Base-by-base conservation (phyloP, 64 coral and sea anemone genomes). In the Stichodactyla mertensii region DNA sequence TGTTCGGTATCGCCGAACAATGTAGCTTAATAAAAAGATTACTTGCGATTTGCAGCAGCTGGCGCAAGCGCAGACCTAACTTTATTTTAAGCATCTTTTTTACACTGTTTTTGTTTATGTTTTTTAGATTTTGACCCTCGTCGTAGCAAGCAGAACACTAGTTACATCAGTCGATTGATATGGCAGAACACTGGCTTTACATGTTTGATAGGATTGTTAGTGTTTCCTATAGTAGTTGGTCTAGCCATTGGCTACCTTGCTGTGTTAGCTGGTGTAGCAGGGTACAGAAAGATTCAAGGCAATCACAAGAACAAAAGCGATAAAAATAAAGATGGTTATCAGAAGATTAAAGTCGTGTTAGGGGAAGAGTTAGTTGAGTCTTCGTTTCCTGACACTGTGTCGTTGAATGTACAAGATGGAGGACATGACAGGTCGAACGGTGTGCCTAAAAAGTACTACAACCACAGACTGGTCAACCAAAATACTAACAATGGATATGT, bases 171-270 rank as follows among this genome's bases (percentile, higher is more conserved):
- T 52, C 90, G 91, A 16, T 82, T 98, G 62, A 59, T 92, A 66
- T 98, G 90, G 88, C 94, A 95, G 55, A 94, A 98, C 83, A 94
- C 93, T 6, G 96, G 96, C 4, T 19, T 98, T 0, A 77, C 93
- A 15, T 98, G 96, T 77, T 66, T 98, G 2, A 62, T 92, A 24
- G 93, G 89, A 0, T 64, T 98, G 27, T 58, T 98, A 15, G 87
- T 94, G 6, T 92, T 98, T 26, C 96, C 96, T 59, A 82, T 98
- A 6, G 66, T 98, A 1, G 16, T 98, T 27, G 96, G 96, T 8
- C 0, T 98, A 4, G 93, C 96, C 0, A 57, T 98, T 0, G 96
- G 96, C 4, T 98, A 98, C 61, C 51, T 89, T 5, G 77, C 95
- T 59, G 62, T 98, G 8, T 64, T 98, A 16, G 87, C 89, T 19